Percentiles rank a stretch among this genome's conserved stretches.
Conservation (phyloP, 2,888 invertebrate genomes). For the Desoria tigrina region DNA sequence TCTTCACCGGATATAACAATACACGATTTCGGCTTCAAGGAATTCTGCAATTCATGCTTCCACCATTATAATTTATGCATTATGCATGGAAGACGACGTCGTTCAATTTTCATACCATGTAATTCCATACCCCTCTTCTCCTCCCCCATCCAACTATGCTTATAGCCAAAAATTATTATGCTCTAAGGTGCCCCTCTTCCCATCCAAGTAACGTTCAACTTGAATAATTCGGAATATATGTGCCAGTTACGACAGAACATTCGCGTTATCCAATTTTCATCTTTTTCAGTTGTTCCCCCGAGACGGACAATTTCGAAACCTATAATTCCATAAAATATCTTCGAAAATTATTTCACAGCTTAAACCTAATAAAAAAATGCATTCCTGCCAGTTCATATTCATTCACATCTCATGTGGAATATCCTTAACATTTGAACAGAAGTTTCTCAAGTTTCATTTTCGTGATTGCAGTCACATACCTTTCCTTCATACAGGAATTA, state of each 20-base stretch:
- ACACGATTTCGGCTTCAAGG: neutral
- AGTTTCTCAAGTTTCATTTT: too few relatives aligned
- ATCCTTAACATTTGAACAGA: too few relatives aligned
- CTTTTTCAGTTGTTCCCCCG: neutral
- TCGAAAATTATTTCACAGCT: conserved; percentile 1
- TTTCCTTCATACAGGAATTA: too few relatives aligned
- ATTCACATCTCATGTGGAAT: too few relatives aligned
- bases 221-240: too few relatives aligned
- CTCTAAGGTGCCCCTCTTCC: neutral
- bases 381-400: neutral
- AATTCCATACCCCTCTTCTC: neutral
- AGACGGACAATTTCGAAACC: neutral
- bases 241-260: conserved; percentile 4
- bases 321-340: conserved; percentile 3
- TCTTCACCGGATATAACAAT: neutral
- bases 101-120: conserved; percentile 9
- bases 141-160: neutral
- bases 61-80: conserved; percentile 1
- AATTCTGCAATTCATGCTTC: conserved; percentile 23
- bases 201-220: neutral
- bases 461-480: too few relatives aligned
- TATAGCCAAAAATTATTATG: conserved; percentile 7
- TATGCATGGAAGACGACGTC: conserved; percentile 10
- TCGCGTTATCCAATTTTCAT: conserved; percentile 1
- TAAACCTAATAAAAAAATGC: neutral